Conservation (phyloP, 2,113 vertebrate species). For the Turdus rufiventris region DNA sequence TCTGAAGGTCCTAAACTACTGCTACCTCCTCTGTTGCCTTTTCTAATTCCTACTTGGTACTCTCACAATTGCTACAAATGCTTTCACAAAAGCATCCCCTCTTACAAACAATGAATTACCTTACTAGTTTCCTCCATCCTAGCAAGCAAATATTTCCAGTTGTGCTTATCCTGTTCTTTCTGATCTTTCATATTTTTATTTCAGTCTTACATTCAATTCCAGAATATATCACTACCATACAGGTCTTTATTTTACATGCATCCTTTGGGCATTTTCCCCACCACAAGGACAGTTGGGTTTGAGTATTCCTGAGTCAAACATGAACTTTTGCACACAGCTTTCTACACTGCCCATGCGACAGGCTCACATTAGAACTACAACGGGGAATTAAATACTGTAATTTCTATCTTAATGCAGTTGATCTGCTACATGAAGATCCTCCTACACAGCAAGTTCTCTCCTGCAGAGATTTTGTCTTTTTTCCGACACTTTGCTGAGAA, state of each 20-base stretch:
- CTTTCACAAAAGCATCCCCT: background rate
- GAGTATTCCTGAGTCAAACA: background rate
- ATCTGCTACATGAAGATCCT: slow-evolving; percentile 32
- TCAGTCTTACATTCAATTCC: background rate
- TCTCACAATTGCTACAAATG: background rate
- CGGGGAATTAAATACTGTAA: slow-evolving; percentile 22
- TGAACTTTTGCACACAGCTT: background rate
- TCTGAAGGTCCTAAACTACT: background rate
- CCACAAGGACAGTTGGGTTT: background rate
- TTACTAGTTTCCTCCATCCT: background rate
- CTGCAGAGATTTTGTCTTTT: slow-evolving; percentile 27
- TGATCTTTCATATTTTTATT: background rate
- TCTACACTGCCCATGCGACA: background rate
- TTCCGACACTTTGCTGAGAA: slow-evolving; percentile 20
- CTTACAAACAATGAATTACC: background rate
- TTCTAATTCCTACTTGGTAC: background rate
- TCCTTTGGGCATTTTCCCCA: background rate
- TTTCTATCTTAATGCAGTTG: slow-evolving; percentile 34
- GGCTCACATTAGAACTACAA: slow-evolving; percentile 21
- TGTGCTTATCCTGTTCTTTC: background rate
- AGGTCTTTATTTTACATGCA: background rate
- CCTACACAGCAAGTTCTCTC: slow-evolving; percentile 26
- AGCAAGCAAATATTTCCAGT: background rate
- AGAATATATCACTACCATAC: background rate
- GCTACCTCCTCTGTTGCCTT: background rate